These are phyloP conservation scores for Prinia subflava DNA, from an alignment of 2,113 vertebrate genomes.

Conservation along the genomic window DNA sequence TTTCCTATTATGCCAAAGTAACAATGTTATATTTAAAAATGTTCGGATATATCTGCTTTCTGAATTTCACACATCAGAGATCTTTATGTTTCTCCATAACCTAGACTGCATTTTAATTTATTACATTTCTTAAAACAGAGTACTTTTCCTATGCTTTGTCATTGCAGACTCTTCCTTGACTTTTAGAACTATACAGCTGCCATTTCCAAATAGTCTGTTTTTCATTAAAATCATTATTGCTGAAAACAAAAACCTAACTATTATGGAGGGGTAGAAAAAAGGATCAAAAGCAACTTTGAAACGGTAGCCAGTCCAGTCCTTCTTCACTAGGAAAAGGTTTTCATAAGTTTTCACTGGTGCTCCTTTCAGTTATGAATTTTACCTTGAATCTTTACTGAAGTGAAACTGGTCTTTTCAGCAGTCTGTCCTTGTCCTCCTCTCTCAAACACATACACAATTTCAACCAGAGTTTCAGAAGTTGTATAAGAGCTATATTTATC, in stretches of 20 bases:
- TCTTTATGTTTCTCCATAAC: not conserved
- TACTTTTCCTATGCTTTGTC: not conserved
- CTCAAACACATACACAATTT: not conserved
- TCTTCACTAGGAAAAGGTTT: not conserved
- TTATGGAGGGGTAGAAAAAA: not conserved
- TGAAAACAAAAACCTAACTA: not conserved
- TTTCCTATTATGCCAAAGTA: not conserved
- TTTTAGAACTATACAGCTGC: not conserved
- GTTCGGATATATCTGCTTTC: not conserved
- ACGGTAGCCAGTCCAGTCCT: accelerated
- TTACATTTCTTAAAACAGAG: not conserved
- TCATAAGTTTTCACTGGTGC: not conserved
- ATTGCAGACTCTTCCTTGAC: not conserved
- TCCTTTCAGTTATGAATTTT: not conserved
- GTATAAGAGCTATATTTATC: not conserved
- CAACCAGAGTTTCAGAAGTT: not conserved
- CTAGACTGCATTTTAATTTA: not conserved
- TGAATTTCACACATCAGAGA: not conserved
- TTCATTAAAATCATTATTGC: not conserved
- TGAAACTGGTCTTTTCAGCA: not conserved
- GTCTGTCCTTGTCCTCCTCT: not conserved
- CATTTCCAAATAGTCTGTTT: not conserved
- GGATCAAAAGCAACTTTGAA: not conserved
- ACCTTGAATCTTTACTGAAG: not conserved
- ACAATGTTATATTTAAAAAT: not conserved